Evolutionary conservation across 2,113 vertebrate genomes (phyloP).

Genomic region (Ophiodon elongatus): DNA sequence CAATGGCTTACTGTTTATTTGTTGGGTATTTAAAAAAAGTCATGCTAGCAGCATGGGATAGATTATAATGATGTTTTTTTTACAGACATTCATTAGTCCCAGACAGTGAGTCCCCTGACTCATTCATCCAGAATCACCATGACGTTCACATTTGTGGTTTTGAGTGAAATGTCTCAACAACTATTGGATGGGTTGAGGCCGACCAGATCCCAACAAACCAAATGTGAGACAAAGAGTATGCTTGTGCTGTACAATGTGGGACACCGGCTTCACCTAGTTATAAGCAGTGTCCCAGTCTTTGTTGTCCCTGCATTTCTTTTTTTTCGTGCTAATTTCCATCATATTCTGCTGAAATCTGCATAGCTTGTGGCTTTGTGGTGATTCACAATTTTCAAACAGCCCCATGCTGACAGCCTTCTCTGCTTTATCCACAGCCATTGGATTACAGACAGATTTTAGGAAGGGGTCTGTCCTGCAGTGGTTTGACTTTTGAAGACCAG

Average conservation of each 20-base stretch:
- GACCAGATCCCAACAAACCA: background rate
- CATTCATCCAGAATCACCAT: background rate
- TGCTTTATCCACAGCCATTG: background rate
- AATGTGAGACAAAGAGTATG: background rate
- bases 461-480: background rate
- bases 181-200: background rate
- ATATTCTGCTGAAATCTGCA: background rate
- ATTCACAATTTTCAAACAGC: background rate
- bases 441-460: background rate
- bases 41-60: background rate
- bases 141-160: background rate
- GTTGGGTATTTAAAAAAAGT: background rate
- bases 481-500: background rate
- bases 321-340: background rate
- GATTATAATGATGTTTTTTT: background rate
- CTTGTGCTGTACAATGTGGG: background rate
- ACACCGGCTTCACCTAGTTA: background rate
- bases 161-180: too few relatives aligned
- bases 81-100: background rate
- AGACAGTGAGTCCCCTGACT: background rate
- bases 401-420: background rate
- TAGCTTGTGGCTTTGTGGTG: background rate
- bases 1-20: background rate
- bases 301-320: background rate
- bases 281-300: background rate